Evolutionary conservation across 2,888 invertebrate genomes (phyloP), one percentile per base, ranked within the genome.

Genomic region (Lymantria monacha): DNA sequence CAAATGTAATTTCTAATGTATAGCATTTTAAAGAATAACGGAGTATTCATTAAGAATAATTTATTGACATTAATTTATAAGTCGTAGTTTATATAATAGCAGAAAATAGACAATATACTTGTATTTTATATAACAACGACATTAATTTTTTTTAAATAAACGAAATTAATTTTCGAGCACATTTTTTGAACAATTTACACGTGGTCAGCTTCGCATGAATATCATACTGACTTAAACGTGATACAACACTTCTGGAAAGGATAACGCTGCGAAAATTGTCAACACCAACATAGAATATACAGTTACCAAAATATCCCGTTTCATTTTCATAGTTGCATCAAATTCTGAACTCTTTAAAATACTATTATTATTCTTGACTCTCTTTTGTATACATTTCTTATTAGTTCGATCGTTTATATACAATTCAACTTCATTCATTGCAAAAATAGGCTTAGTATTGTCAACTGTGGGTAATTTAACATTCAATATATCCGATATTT

Each of bases 231-330:
- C 33, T 33, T 33, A 33, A 10, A 33, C 33, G 10, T 33, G 33
- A 33, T 33, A 33, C 57, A 79, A 55, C 44, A 82, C 54, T 54
- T 81, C 83, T 1, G 89, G 86, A 59, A 88, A 80, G 0, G 89
- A 85, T 48, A 91, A 70, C 14, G 89, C 89, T 45, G 86, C 87
- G 58, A 91, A 90, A 0, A 91, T 81, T 46, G 87, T 87, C 14
- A 90, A 70, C 30, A 88, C 86, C 48, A 91, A 70, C 63, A 90
- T 74, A 5, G 89, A 89, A 69, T 91, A 91, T 44, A 90, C 65
- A 3, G 87, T 86, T 12, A 91, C 85, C 52, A 91, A 68, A 58
- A 90, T 70, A 66, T 89, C 87, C 57, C 87, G 76, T 65, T 91
- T 91, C 54, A 87, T 74, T 71, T 80, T 86, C 47, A 88, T 56